Evolutionary conservation across 2,113 vertebrate species (phyloP), one percentile per base, ranked within the genome.

Genomic region (Syngnathus scovelli): DNA sequence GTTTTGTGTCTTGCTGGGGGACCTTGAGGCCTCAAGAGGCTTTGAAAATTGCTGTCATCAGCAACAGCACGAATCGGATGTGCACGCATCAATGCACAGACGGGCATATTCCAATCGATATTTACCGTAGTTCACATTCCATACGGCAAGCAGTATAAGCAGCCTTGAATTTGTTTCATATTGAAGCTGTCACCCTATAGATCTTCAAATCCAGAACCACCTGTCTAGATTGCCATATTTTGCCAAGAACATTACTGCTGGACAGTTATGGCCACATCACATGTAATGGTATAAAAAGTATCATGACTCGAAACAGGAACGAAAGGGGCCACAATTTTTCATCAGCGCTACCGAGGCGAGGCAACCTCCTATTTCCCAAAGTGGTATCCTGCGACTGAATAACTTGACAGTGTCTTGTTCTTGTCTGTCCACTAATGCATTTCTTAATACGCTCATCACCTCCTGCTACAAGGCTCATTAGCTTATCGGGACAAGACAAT

Each of bases 401-500:
- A 54, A 62, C 76, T 75, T 4, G 1, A 61, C 65, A 56, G 70
- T 69, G 69, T 68, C 77, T 64, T 48, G 69, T 74, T 71, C 79
- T 69, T 70, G 76, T 75, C 67, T 15, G 72, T 78, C 79, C 82
- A 79, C 81, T 86, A 88, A 89, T 85, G 75, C 83, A 79, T 73
- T 75, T 76, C 72, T 66, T 73, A 82, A 78, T 74, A 67, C 88
- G 60, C 67, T 58, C 77, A 72, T 77, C 85, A 77, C 82, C 80
- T 60, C 66, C 68, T 5, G 19, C 74, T 72, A 49, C 76, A 84
- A 86, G 81, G 70, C 84, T 87, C 85, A 89, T 88, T 89, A 89
- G 74, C 85, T 84, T 89, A 89, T 89, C 88, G 41, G 78, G 73
- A 89, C 86, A 87, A 88, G 86, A 88, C 88, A 89, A 89, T 85